phyloP scores from a whole-genome alignment of 1,140 invertebrate genomes.

The Pseudomyrmex flavicornis region DNA sequence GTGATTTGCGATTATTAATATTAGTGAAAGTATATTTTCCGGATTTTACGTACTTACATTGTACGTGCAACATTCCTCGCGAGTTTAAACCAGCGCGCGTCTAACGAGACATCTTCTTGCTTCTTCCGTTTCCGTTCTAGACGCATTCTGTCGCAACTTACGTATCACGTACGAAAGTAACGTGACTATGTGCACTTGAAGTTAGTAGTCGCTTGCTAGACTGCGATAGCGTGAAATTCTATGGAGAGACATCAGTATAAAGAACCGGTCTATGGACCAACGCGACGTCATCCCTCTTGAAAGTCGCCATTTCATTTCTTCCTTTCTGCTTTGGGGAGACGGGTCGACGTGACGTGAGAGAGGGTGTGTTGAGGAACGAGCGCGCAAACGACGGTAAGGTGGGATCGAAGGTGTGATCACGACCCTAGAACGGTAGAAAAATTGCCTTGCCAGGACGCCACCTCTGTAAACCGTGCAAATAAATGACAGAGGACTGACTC shows the following conservation, averaged over 20 bases:
- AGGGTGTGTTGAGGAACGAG: slow-evolving; percentile 16
- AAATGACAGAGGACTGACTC: slow-evolving; percentile 22
- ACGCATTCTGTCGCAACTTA: not conserved
- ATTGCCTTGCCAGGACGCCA: not conserved
- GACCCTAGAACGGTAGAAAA: slow-evolving; percentile 34
- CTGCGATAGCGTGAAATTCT: slow-evolving; percentile 3
- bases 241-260: slow-evolving; percentile 3
- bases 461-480: slow-evolving; percentile 43
- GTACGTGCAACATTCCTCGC: no score
- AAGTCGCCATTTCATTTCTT: slow-evolving; percentile 54
- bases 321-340: slow-evolving; percentile 32
- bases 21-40: no score
- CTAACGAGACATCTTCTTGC: not conserved
- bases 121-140: not conserved
- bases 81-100: no score
- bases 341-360: slow-evolving; percentile 33
- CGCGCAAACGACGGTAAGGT: slow-evolving; percentile 47
- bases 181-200: not conserved
- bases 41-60: not conserved
- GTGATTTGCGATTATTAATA: no score
- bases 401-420: slow-evolving; percentile 52
- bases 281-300: slow-evolving; percentile 31
- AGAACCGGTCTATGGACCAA: not conserved
- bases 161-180: not conserved
- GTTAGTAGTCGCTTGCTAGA: slow-evolving; percentile 7